Percentiles rank a stretch among this genome's conserved stretches.
phyloP scores from a whole-genome alignment of 2,113 vertebrate genomes.

The Zosterops hypoxanthus region DNA sequence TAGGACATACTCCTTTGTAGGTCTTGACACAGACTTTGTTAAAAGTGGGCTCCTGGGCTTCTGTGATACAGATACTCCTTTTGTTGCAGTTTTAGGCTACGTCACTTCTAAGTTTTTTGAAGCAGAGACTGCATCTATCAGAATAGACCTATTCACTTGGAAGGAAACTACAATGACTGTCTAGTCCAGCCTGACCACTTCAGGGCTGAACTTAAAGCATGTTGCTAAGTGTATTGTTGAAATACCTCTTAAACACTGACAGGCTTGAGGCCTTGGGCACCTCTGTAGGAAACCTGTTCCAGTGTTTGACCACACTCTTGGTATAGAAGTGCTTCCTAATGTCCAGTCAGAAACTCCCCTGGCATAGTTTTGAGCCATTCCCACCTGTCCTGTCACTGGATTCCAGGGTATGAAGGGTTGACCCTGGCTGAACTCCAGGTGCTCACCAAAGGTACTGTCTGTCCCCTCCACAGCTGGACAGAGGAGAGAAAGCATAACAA shows the following conservation, averaged over 20 bases:
- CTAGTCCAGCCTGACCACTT: neutral
- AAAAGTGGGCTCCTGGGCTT: neutral
- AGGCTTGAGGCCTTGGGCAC: neutral
- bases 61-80: neutral
- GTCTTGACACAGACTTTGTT: neutral
- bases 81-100: neutral
- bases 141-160: neutral
- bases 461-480: neutral
- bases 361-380: neutral
- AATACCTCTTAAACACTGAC: neutral
- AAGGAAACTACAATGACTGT: neutral
- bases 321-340: neutral
- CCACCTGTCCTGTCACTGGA: neutral
- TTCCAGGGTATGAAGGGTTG: neutral
- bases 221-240: neutral
- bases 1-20: neutral
- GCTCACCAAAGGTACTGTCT: neutral
- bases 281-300: neutral
- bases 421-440: neutral
- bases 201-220: neutral
- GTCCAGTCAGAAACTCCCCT: neutral
- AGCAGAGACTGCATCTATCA: neutral
- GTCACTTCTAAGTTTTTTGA: neutral
- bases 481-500: neutral
- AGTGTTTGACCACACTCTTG: neutral